Evolutionary conservation across 2,797 vertebrate species (phyloP).

Genomic region (Paramormyrops hopkinsi): DNA sequence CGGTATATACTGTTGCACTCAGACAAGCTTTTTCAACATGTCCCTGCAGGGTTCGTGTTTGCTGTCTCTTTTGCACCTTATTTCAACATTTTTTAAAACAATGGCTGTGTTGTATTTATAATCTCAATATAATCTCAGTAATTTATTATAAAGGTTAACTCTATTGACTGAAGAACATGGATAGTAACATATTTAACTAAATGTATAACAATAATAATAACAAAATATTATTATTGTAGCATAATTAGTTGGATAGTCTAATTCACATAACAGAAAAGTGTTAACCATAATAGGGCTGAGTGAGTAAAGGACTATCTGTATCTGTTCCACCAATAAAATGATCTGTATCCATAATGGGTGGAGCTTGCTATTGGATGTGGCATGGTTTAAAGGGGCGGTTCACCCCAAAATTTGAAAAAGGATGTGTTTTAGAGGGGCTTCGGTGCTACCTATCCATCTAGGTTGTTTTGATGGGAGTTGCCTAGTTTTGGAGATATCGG

Average conservation of each 20-base stretch:
- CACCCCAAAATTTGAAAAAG: not conserved
- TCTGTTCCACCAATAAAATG: not conserved
- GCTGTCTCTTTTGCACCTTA: not conserved
- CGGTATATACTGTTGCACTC: not conserved
- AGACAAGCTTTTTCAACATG: not conserved
- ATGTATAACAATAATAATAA: not conserved
- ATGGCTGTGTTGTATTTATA: not conserved
- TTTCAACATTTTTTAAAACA: not conserved
- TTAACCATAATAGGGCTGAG: not conserved
- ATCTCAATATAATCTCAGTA: not conserved
- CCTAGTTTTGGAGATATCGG: not conserved
- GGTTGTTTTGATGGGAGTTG: not conserved
- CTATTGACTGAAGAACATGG: not conserved
- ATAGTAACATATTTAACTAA: not conserved
- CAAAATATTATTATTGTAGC: not conserved
- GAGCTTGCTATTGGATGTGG: not conserved
- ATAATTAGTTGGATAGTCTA: not conserved
- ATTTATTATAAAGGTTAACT: not conserved
- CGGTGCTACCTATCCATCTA: not conserved
- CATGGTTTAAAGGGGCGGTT: not conserved
- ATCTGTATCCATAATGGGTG: not conserved
- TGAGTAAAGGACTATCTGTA: not conserved
- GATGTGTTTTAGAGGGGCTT: not conserved
- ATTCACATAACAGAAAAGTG: not conserved
- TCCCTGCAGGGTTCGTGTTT: not conserved